These are phyloP conservation scores for Smutsia gigantea DNA, from an alignment of 2,797 vertebrate species.

Conservation along the genomic window DNA sequence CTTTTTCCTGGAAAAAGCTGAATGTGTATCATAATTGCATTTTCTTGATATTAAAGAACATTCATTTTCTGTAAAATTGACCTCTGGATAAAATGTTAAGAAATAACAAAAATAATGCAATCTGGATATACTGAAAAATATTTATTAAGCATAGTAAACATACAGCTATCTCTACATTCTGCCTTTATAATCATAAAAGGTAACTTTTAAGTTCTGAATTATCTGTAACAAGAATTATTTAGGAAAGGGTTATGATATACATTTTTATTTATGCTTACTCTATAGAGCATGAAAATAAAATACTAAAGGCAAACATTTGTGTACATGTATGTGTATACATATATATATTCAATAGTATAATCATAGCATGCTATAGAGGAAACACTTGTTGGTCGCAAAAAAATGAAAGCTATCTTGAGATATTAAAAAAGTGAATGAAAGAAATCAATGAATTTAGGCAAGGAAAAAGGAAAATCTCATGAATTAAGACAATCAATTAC, in stretches of 20 bases:
- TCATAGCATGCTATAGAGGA: conserved; percentile 66
- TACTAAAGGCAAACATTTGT: neutral
- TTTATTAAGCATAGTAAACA: neutral
- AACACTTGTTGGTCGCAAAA: conserved; percentile 80
- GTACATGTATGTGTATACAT: neutral
- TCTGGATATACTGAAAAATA: neutral
- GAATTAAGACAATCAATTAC: conserved; percentile 77
- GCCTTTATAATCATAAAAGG: neutral
- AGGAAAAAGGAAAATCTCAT: neutral
- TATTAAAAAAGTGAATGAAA: conserved; percentile 75
- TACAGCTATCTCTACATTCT: neutral
- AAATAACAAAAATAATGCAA: neutral
- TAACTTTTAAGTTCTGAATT: neutral
- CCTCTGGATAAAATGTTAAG: neutral
- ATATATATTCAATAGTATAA: neutral
- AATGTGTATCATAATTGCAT: neutral
- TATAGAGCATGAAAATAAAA: neutral
- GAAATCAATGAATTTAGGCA: conserved; percentile 80
- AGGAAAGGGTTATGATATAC: neutral
- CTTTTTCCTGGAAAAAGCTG: neutral
- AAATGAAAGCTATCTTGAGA: conserved; percentile 73
- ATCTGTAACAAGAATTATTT: neutral
- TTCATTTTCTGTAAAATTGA: neutral
- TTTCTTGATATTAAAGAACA: neutral
- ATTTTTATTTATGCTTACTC: neutral